Base-by-base conservation (phyloP, 2,797 vertebrate genomes). In the Diglossa cyanea region DNA sequence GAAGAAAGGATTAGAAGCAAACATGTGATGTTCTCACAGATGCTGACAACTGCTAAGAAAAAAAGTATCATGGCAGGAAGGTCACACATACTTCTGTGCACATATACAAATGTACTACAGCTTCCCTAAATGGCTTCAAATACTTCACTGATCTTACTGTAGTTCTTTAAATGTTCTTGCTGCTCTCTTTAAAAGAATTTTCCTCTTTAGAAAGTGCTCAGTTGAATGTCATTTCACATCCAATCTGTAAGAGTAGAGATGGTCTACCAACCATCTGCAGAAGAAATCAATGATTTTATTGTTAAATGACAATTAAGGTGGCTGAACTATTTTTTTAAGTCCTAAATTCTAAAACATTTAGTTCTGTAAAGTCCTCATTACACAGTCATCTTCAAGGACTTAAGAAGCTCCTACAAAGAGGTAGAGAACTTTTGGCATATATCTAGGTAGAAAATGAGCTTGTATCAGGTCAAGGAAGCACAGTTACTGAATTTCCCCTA, bases 211-310 rank as follows among this genome's bases (percentile, higher is more conserved):
- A 72, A 45, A 48, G 9, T 53, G 54, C 19, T 60, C 61, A 73
- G 47, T 6, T 79, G 58, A 72, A 72, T 24, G 50, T 11, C 17
- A 44, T 78, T 84, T 48, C 63, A 79, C n/a, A 76, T 60, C 26
- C 42, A 63, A 33, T 28, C 80, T 77, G 60, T 26, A 39, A 33
- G 11, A 81, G 6, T 7, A 25, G 60, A 92, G 42, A 76, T 58
- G 72, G 31, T 44, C 54, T 55, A 83, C 37, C 33, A 75, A 63
- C 23, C 23, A 57, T 26, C 7, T 78, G 25, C 60, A 89, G 37
- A 88, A 66, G 12, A 87, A 89, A 95, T 74, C 68, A 50, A 80
- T 66, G 39, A 10, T 78, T 94, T 83, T 44, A 73, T 15, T 68
- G 25, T 66, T 63, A 74, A 62, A 55, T 58, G 25, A 66, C 15